Evolutionary conservation across 2,113 vertebrate species (phyloP), one percentile per base, ranked within the genome.

Genomic region (Chionis minor): DNA sequence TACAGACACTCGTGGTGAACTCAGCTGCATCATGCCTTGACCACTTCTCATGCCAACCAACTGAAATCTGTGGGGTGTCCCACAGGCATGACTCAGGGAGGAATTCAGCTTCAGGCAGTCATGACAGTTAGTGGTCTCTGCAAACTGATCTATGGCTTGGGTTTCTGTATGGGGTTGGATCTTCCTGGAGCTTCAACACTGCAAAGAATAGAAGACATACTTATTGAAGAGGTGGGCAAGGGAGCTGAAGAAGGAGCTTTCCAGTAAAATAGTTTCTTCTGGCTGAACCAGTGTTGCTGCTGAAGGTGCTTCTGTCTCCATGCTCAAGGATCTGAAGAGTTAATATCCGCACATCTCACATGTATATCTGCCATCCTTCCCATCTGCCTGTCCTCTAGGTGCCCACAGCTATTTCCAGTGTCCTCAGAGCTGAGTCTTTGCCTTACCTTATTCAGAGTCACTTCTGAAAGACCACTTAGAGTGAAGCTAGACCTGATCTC

Each of bases 21-120:
- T 70, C 1, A 1, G 27, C 28, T 77, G 9, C 33, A 19, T 47
- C 8, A 6, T 59, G 22, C 13, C 32, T 38, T 51, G 8, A 19
- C 11, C 8, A 12, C 4, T 38, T 63, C 5, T 10, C 1, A 0
- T 42, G 12, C 12, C 26, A 72, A 12, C 4, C 2, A 52, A 2
- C 27, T 35, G 32, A 86, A 58, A 17, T 6, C 6, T 4, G 8
- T 26, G 9, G 12, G 3, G 8, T 40, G 8, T 30, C 3, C 16
- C 12, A 18, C 22, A 49, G 30, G 22, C n/a, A 59, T 14, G 38
- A 52, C 14, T 27, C 21, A 14, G 28, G 21, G 12, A 62, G 12
- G 18, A 83, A 88, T n/a, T 77, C 21, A 30, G 1, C 49, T 61
- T 35, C 58, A 81, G 28, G 28, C 4, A 42, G 22, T 32, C 12